These are phyloP conservation scores for Formica selysi DNA, from an alignment of 1,140 invertebrate genomes.

Conservation along the genomic window DNA sequence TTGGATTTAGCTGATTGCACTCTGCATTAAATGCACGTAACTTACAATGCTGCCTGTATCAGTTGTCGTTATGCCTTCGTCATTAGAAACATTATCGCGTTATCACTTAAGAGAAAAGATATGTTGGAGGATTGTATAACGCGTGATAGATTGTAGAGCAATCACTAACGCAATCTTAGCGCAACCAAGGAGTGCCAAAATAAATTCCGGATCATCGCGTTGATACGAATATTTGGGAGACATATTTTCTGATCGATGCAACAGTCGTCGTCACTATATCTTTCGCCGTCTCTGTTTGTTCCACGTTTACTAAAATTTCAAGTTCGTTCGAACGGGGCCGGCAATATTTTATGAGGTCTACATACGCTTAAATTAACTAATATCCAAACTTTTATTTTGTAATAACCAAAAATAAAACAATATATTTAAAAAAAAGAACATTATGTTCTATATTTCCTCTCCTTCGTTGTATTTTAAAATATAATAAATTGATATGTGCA, in stretches of 20 bases:
- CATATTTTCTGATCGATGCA: slow-evolving; percentile 85
- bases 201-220: slow-evolving; percentile 20
- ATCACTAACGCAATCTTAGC: background rate
- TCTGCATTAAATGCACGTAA: slow-evolving; percentile 55
- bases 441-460: background rate
- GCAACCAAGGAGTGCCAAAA: background rate
- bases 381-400: background rate
- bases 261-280: slow-evolving; percentile 26
- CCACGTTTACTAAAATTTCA: slow-evolving; percentile 1
- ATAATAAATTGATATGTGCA: background rate
- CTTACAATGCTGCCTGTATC: slow-evolving; percentile 39
- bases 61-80: slow-evolving; percentile 23
- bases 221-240: slow-evolving; percentile 80
- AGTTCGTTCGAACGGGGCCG: slow-evolving; percentile 49
- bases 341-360: background rate
- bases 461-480: background rate
- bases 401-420: slow-evolving; percentile 3
- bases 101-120: background rate
- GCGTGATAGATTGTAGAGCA: slow-evolving; percentile 14
- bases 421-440: too few species aligned
- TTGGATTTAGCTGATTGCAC: slow-evolving; percentile 47
- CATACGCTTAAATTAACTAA: background rate
- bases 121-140: slow-evolving; percentile 11
- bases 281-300: slow-evolving; percentile 37
- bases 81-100: background rate